Percentiles rank a stretch among this genome's conserved stretches.
Evolutionary conservation across 1,140 invertebrate species (phyloP).

Genomic region (Aphaenogaster ashmeadi): DNA sequence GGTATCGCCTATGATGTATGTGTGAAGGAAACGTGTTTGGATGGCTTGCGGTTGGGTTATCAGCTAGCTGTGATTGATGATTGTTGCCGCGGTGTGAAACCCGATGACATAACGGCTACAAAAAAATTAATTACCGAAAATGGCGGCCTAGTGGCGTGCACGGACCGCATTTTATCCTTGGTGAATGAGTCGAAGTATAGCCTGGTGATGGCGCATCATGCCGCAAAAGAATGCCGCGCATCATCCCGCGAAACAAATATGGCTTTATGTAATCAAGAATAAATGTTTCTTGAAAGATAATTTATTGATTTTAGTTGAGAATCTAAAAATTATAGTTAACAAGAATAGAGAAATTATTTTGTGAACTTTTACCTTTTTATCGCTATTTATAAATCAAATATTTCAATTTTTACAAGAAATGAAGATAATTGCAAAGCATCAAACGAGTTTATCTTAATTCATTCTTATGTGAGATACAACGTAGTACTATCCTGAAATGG

Average conservation of each 20-base stretch:
- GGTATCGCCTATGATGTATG: slow-evolving; percentile 94
- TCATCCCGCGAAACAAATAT: too few species aligned
- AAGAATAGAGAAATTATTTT: not conserved
- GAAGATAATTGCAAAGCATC: not conserved
- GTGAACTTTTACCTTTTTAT: too few species aligned
- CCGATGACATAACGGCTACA: slow-evolving; percentile 87
- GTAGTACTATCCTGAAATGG: not conserved
- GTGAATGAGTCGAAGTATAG: slow-evolving; percentile 88
- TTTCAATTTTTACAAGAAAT: not conserved
- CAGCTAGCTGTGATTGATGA: slow-evolving; percentile 91
- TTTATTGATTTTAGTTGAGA: not conserved
- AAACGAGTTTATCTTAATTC: not conserved
- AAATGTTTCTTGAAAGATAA: not conserved
- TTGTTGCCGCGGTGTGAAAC: slow-evolving; percentile 90
- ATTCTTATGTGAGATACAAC: not conserved
- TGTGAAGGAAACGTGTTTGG: slow-evolving; percentile 90
- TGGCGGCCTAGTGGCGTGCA: slow-evolving; percentile 88
- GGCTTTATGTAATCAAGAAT: not conserved
- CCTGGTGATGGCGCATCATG: slow-evolving; percentile 87
- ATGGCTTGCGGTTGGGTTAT: slow-evolving; percentile 90
- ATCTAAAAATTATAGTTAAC: not conserved
- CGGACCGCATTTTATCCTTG: slow-evolving; percentile 88
- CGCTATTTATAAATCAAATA: too few species aligned
- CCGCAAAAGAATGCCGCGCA: slow-evolving; percentile 28
- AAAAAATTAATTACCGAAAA: slow-evolving; percentile 86